A percentile compares a stretch with the other conserved stretches of the same genome.
Conservation (phyloP, 2,888 invertebrate species). For the Idaea dimidiata region DNA sequence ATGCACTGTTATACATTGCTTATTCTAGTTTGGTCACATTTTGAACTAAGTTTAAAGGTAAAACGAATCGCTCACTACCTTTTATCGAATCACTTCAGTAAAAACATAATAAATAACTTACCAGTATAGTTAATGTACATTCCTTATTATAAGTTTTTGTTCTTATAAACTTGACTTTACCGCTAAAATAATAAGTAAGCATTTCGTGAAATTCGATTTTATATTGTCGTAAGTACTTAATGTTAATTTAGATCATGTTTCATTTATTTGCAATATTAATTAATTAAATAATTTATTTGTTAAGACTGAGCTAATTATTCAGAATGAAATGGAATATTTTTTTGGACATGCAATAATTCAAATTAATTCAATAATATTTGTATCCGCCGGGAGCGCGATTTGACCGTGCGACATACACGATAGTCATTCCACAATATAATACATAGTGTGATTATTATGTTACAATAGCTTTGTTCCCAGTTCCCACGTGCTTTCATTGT, state of each 20-base stretch:
- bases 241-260: background rate
- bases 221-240: background rate
- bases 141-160: background rate
- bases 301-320: constrained; percentile 68
- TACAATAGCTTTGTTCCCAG: constrained; percentile 1
- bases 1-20: too few species aligned
- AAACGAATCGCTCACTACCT: too few species aligned
- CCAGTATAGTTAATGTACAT: background rate
- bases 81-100: background rate
- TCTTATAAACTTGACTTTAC: background rate
- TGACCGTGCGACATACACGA: constrained; percentile 43
- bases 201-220: background rate
- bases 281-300: constrained; percentile 52
- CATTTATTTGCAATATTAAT: constrained; percentile 24
- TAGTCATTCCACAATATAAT: constrained; percentile 49
- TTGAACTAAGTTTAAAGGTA: too few species aligned
- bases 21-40: too few species aligned
- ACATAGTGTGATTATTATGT: constrained; percentile 4
- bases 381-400: constrained; percentile 35
- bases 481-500: constrained; percentile 6
- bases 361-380: too few species aligned
- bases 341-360: background rate
- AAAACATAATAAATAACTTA: background rate
- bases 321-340: background rate
- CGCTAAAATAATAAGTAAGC: background rate